Base-by-base conservation (phyloP, 2,888 invertebrate genomes). In the Pecten maximus region DNA sequence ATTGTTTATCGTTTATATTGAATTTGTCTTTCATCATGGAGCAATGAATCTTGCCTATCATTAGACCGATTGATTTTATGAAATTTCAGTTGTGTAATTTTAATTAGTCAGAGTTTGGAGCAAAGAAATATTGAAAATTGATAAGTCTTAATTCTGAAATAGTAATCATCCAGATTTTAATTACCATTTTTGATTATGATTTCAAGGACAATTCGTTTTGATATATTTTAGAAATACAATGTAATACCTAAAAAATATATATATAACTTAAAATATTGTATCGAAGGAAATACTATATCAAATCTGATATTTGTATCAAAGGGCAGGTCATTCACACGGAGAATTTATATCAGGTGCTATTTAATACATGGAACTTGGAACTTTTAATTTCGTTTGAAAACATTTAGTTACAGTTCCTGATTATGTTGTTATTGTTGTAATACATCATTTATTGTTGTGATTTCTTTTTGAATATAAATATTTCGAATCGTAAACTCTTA, bases 361-460 rank as follows among this genome's bases (percentile, higher is more conserved):
- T 74, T 74, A 74, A 74, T 35, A 60, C 60, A 74, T 35, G 28
- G 74, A 35, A 74, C 74, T 74, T 35, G 35, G 35, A 35, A 74
- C 74, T 74, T 74, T 6, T 35, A 35, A 74, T 74, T 74, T 74
- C 12, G 23, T 74, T 74, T 74, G 74, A 28, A 74, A 60, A 60
- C 60, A 60, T 60, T 60, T 60, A 60, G 60, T 60, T 60, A n/a
- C 35, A 74, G 74, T 74, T 74, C 74, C 74, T 28, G 28, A 23
- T 28, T 74, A 35, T 23, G 35, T 74, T 74, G 74, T 74, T 74
- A 74, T 74, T 74, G 74, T 74, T 74, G 74, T 74, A 28, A 74
- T 74, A 74, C 35, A 35, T 74, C 74, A 74, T 74, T 74, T 74
- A 74, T 74, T 74, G 74, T 74, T 74, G 74, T 74, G 74, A 74